Evolutionary conservation across 2,113 vertebrate species (phyloP).

Genomic region (Suricata suricatta): DNA sequence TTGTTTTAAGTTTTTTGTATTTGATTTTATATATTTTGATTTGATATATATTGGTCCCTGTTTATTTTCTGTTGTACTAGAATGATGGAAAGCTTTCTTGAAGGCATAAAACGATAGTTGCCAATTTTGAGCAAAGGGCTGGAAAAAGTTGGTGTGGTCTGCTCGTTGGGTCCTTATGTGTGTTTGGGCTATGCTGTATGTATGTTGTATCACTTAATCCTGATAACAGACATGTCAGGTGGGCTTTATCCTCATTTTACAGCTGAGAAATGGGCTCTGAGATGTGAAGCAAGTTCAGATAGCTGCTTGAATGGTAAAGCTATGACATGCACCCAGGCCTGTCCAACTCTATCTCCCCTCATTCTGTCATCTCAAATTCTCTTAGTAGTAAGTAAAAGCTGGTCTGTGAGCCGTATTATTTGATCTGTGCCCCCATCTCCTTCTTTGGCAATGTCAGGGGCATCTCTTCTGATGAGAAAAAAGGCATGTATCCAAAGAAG

Average conservation of each 20-base stretch:
- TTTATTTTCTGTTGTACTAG: conserved; percentile 39
- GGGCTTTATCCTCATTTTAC: not conserved
- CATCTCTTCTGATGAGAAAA: conserved; percentile 21
- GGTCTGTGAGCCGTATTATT: not conserved
- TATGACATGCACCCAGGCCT: not conserved
- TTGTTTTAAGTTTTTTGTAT: conserved; percentile 37
- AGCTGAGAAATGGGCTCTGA: conserved; percentile 3
- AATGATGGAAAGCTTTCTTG: conserved; percentile 21
- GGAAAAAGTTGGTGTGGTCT: not conserved
- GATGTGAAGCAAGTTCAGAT: not conserved
- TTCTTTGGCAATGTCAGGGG: not conserved
- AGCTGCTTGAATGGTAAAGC: not conserved
- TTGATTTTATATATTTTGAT: not conserved
- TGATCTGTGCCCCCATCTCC: not conserved
- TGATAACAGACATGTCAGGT: not conserved
- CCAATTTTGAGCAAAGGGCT: conserved; percentile 33
- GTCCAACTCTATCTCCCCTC: not conserved
- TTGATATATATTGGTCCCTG: not conserved
- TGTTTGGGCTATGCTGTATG: not conserved
- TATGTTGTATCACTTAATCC: not conserved
- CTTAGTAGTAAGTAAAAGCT: not conserved
- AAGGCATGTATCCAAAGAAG: not conserved
- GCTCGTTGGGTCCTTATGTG: not conserved
- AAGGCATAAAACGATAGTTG: not conserved
- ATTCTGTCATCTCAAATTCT: not conserved